These are phyloP conservation scores for Oxycera nigricornis DNA, from an alignment of 2,888 invertebrate species.

Conservation along the genomic window DNA sequence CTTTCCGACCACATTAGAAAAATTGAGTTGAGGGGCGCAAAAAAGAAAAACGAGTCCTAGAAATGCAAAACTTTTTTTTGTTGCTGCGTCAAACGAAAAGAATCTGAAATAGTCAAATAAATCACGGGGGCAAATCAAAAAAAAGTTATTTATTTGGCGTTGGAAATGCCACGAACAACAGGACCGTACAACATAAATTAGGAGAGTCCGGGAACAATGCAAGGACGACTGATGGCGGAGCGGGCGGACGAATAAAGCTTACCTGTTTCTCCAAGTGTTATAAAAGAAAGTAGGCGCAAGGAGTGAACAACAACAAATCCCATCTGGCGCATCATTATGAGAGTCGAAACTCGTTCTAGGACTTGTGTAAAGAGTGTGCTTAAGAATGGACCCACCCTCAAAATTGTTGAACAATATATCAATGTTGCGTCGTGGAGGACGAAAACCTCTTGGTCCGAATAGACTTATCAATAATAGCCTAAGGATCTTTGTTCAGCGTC, in stretches of 20 bases:
- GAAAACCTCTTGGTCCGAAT: neutral
- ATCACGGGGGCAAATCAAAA: slow-evolving; percentile 35
- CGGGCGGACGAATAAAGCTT: neutral
- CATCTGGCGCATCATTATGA: slow-evolving; percentile 34
- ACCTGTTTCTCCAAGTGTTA: neutral
- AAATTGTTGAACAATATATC: slow-evolving; percentile 23
- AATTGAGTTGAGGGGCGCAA: too few relatives aligned
- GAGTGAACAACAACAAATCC: slow-evolving; percentile 26
- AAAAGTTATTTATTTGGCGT: slow-evolving; percentile 26
- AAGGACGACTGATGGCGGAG: neutral
- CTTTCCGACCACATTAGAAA: slow-evolving; percentile 2
- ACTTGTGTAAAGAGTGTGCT: slow-evolving; percentile 28
- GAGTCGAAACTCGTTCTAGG: neutral
- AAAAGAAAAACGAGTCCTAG: neutral
- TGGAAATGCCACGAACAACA: slow-evolving; percentile 8
- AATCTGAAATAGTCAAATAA: slow-evolving; percentile 36
- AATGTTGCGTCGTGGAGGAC: slow-evolving; percentile 14
- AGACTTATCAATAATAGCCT: slow-evolving; percentile 24
- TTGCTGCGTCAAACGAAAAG: neutral
- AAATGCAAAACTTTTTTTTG: slow-evolving; percentile 27
- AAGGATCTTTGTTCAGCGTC: neutral
- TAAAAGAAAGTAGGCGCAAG: neutral
- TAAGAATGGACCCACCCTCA: neutral
- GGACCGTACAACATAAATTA: slow-evolving; percentile 12
- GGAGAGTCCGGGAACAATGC: neutral